These are phyloP conservation scores for Aleiodes alternator DNA, from an alignment of 2,888 invertebrate species.

Conservation along the genomic window DNA sequence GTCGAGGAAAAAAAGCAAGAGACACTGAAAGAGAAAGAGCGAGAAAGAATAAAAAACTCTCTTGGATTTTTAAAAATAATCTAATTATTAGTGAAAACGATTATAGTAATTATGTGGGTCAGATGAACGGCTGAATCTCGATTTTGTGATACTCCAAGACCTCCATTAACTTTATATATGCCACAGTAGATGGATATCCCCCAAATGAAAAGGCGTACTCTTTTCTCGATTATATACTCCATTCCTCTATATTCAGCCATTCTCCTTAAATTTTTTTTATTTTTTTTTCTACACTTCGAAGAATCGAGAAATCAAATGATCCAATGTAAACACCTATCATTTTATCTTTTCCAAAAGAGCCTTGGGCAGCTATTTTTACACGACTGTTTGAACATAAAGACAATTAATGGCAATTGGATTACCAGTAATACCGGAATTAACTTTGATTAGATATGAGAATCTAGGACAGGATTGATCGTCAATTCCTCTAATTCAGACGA, in stretches of 20 bases:
- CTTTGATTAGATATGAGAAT: too few species aligned
- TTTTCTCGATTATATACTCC: conserved; percentile 50
- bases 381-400: too few species aligned
- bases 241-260: conserved; percentile 24
- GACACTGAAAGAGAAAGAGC: conserved; percentile 44
- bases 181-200: conserved; percentile 41
- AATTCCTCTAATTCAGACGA: too few species aligned
- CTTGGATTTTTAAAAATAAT: conserved; percentile 67
- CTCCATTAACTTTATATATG: conserved; percentile 52
- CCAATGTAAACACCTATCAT: neutral
- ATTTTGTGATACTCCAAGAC: conserved; percentile 49
- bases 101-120: conserved; percentile 72
- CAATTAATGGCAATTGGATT: too few species aligned
- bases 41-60: conserved; percentile 59
- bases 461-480: too few species aligned
- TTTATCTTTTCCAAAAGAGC: neutral
- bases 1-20: neutral
- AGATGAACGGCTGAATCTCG: conserved; percentile 52
- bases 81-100: conserved; percentile 75
- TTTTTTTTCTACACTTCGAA: conserved; percentile 59
- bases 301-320: conserved; percentile 59
- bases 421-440: too few species aligned
- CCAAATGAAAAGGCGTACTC: conserved; percentile 73
- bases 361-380: neutral
- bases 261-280: conserved; percentile 12